Evolutionary conservation across 2,888 invertebrate species (phyloP).

Genomic region (Ophraella communa): DNA sequence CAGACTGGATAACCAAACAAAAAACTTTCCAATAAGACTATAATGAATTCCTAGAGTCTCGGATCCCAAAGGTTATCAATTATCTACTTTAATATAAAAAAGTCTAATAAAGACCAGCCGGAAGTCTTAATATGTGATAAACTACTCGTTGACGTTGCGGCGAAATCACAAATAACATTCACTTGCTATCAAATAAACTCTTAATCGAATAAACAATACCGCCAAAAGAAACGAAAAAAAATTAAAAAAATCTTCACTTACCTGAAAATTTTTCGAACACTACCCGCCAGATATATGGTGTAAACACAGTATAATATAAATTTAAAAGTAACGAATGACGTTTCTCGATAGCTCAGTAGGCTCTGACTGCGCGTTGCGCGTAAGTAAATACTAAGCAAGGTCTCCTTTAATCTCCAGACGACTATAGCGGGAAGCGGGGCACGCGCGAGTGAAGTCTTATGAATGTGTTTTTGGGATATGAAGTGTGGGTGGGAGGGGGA

Average conservation of each 20-base stretch:
- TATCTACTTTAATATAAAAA: slow-evolving; percentile 1
- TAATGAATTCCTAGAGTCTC: not conserved
- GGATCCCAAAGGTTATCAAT: slow-evolving; percentile 6
- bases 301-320: not conserved
- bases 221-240: not conserved
- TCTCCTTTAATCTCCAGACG: slow-evolving; percentile 27
- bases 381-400: slow-evolving; percentile 1
- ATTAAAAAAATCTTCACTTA: not conserved
- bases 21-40: not conserved
- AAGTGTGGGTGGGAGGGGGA: slow-evolving; percentile 31
- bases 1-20: not conserved
- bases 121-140: slow-evolving; percentile 8
- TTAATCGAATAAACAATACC: not conserved
- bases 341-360: not conserved
- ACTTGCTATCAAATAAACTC: not conserved
- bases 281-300: slow-evolving; percentile 2
- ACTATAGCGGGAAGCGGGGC: slow-evolving; percentile 5
- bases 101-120: slow-evolving; percentile 1
- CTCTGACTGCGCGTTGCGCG: slow-evolving; percentile 3
- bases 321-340: slow-evolving; percentile 3
- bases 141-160: not conserved
- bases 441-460: slow-evolving; percentile 4
- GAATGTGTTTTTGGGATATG: slow-evolving; percentile 17
- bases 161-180: not conserved
- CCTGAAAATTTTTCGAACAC: not conserved